phyloP scores from a whole-genome alignment of 2,888 invertebrate species.

The Dorcus hopei region DNA sequence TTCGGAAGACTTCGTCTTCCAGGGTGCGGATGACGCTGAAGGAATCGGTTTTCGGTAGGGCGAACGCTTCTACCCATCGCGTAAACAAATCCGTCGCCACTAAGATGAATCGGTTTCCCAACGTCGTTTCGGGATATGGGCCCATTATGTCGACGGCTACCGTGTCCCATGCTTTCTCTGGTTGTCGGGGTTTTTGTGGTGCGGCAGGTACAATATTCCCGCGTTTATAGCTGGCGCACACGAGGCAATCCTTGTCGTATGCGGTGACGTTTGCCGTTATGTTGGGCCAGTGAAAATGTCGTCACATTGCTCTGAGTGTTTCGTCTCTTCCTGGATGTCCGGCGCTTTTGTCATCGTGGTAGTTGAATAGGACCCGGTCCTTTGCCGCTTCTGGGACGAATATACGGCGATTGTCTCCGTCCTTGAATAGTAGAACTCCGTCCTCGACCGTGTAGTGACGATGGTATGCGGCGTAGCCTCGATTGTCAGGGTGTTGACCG shows the following conservation, averaged over 20 bases:
- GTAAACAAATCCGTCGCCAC: conserved; percentile 27
- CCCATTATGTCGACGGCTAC: conserved; percentile 19
- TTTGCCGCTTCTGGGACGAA: background rate
- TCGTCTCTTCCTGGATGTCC: conserved; percentile 19
- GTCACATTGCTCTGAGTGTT: conserved; percentile 6
- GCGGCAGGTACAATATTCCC: conserved; percentile 8
- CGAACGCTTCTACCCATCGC: conserved; percentile 28
- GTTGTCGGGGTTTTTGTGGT: conserved; percentile 10
- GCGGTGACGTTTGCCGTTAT: conserved; percentile 16
- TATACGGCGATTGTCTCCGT: too few species aligned
- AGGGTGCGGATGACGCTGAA: conserved; percentile 5
- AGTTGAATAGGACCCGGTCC: background rate
- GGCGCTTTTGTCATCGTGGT: conserved; percentile 7
- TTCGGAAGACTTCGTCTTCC: conserved; percentile 16
- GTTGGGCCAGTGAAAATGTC: conserved; percentile 2
- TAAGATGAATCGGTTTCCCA: conserved; percentile 19
- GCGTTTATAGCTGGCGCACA: conserved; percentile 9
- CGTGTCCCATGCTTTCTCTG: conserved; percentile 8
- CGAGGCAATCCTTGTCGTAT: conserved; percentile 20
- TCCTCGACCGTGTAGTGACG: too few species aligned
- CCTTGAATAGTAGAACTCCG: too few species aligned
- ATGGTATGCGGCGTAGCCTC: too few species aligned
- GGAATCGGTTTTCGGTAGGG: conserved; percentile 10
- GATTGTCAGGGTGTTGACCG: too few species aligned
- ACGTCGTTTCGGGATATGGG: conserved; percentile 7